Evolutionary conservation across 2,888 invertebrate genomes (phyloP), one percentile per base, ranked within the genome.

Genomic region (Sarcophaga subvicina): DNA sequence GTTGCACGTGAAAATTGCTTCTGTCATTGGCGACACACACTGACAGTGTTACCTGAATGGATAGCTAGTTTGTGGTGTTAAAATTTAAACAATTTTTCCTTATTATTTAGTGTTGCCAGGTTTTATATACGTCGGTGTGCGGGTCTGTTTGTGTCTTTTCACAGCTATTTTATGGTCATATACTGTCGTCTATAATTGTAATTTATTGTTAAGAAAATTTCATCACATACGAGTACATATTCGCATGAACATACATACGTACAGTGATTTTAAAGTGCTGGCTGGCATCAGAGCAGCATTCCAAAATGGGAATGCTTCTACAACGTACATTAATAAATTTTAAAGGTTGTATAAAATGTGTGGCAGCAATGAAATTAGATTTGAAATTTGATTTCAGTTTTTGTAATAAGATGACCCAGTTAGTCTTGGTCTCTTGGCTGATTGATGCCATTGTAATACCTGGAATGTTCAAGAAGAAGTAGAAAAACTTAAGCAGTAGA

Each of bases 131-230:
- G 25, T 17, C 25, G 2, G 22, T 45, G 17, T 75, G 64, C n/a
- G 60, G 4, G 25, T n/a, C 22, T 62, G 75, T 47, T 20, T 59
- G 22, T 64, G 69, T 25, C 17, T 71, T 37, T 37, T 37, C 37
- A n/a, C 66, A 62, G 75, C 22, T 66, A 75, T 75, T 84, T 84
- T 84, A 79, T 81, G 71, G 75, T 71, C 84, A 71, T 60, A 60
- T 77, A 80, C 67, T 82, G 87, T 81, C 84, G 59, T 69, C 71
- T 22, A 49, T 84, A 87, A 87, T 87, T 87, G 87, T 81, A 63
- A 87, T 87, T 87, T 87, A 87, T 84, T 59, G 79, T 75, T 49
- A 60, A 69, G 67, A 75, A 79, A 79, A 54, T 79, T 54, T 54
- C 12, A 14, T 37, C 25, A 63, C 25, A 70, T 69, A 70, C 54